These are phyloP conservation scores for Hirtodrosophila trivittata DNA, from an alignment of 2,888 invertebrate species.

Conservation along the genomic window DNA sequence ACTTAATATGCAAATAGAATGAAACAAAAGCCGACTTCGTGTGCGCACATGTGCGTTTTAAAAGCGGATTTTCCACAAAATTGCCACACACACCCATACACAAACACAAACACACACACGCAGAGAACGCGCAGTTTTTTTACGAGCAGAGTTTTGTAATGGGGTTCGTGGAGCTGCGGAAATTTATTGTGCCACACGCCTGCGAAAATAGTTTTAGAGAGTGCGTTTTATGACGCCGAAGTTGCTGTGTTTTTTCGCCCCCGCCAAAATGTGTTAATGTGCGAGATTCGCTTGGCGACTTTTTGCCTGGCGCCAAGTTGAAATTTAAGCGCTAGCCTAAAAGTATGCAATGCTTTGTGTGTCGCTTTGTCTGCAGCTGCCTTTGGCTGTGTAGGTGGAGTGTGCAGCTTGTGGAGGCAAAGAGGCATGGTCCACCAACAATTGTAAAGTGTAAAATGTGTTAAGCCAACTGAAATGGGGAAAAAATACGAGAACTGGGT, in stretches of 20 bases:
- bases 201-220: slow-evolving; percentile 71
- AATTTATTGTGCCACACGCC: slow-evolving; percentile 71
- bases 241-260: slow-evolving; percentile 8
- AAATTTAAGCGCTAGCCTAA: slow-evolving; percentile 42
- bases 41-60: slow-evolving; percentile 54
- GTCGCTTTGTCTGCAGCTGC: slow-evolving; percentile 32
- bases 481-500: slow-evolving; percentile 26
- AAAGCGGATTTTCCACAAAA: slow-evolving; percentile 68
- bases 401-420: slow-evolving; percentile 3
- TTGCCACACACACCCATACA: slow-evolving; percentile 35
- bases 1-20: slow-evolving; percentile 69
- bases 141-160: slow-evolving; percentile 19
- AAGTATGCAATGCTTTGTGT: slow-evolving; percentile 48
- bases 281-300: slow-evolving; percentile 59
- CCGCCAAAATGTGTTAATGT: slow-evolving; percentile 70
- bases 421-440: slow-evolving; percentile 53
- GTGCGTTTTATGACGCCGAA: slow-evolving; percentile 63
- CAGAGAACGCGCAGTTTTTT: slow-evolving; percentile 10
- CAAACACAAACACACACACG: not conserved
- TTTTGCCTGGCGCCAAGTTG: slow-evolving; percentile 34
- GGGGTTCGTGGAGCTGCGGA: slow-evolving; percentile 1
- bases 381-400: not conserved
- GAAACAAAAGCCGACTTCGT: slow-evolving; percentile 51
- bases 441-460: slow-evolving; percentile 79
- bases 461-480: slow-evolving; percentile 75